Percentiles rank a stretch among this genome's conserved stretches.
Conservation (phyloP, 2,797 vertebrate genomes). For the Dicrostonyx torquatus region DNA sequence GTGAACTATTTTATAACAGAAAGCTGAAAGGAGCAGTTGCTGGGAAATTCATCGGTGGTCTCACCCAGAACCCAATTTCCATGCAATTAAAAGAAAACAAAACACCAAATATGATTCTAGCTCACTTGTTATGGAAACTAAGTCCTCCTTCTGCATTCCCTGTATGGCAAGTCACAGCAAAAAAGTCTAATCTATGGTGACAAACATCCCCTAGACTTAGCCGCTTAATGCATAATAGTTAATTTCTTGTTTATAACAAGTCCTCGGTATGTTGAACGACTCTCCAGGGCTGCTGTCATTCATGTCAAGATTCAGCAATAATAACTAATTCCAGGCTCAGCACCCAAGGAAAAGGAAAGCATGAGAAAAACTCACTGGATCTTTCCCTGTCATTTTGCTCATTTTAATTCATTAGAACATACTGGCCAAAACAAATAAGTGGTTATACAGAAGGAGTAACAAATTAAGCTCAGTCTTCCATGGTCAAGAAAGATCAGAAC, state of each 20-base stretch:
- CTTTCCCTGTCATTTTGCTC: background rate
- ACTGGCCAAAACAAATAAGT: background rate
- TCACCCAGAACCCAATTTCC: background rate
- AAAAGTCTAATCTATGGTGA: slow-evolving; percentile 22
- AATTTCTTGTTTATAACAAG: background rate
- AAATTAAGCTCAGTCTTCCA: background rate
- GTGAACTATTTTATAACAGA: background rate
- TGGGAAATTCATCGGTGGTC: background rate
- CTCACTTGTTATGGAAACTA: background rate
- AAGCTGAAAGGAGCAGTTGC: background rate
- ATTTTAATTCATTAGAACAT: background rate
- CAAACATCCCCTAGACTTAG: background rate
- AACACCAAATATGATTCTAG: background rate
- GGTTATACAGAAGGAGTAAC: background rate
- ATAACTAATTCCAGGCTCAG: background rate
- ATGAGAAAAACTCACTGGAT: background rate
- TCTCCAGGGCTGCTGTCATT: background rate
- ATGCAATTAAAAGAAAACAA: slow-evolving; percentile 18
- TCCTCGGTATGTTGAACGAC: background rate
- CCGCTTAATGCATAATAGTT: slow-evolving; percentile 17
- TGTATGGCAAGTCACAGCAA: background rate
- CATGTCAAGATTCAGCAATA: background rate
- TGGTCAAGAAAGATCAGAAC: no score
- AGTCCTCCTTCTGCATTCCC: background rate
- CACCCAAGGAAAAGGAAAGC: background rate